Evolutionary conservation across 2,888 invertebrate species (phyloP), one percentile per base, ranked within the genome.

Genomic region (Polyommatus icarus): DNA sequence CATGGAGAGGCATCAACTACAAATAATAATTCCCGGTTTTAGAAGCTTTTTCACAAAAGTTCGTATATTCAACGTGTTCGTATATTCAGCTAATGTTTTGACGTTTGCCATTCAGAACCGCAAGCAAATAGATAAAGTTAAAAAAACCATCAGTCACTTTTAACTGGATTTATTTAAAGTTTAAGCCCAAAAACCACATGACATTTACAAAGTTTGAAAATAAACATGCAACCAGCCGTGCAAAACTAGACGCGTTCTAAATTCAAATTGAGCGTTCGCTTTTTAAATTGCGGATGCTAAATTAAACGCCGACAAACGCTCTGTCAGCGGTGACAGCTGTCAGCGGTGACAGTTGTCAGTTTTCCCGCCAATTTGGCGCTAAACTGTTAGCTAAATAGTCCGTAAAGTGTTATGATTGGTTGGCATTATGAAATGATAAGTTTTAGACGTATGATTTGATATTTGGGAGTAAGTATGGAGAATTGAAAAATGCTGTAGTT

Each of bases 331-430:
- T 80, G 81, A 78, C 80, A 80, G 76, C 83, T 84, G 88, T 88
- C 90, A 88, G 86, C 46, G 18, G 46, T 80, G 81, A 78, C 80
- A 80, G 76, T 83, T 84, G 88, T 88, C 90, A 88, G 86, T 86
- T 87, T 85, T 85, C 79, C 81, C 88, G 85, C 85, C 87, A 89
- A 88, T 89, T 88, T 85, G 79, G 83, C 80, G 71, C 71, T 77
- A 77, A 40, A 71, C 46, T 71, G 71, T 67, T 71, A 24, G 40
- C 29, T 20, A 59, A 72, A 46, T 18, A n/a, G 36, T 75, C 20
- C 71, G 72, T 50, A 71, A 71, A 36, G 18, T 32, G 32, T 71
- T 61, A 24, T 61, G 61, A 61, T 24, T 10, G 61, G 10, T 61
- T 3, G 10, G 10, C 24, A 24, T 61, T 61, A 20, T 50, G 50